phyloP scores from a whole-genome alignment of 2,797 vertebrate genomes.

The Myiotriccus ornatus region DNA sequence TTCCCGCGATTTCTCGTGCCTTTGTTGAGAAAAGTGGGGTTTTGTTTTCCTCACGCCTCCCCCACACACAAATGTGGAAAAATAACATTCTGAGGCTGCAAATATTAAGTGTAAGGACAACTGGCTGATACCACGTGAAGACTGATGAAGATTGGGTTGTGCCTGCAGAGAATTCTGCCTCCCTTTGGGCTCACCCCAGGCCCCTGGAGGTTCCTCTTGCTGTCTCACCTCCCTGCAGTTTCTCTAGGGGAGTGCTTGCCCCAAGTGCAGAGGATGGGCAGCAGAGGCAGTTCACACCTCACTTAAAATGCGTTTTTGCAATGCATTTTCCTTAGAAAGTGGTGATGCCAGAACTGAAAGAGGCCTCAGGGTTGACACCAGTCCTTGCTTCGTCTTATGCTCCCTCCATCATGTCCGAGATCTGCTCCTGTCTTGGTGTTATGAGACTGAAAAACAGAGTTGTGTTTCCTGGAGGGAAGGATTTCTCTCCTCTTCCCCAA shows the following conservation, averaged over 20 bases:
- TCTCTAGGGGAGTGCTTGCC: background rate
- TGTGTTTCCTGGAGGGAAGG: background rate
- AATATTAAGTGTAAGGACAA: background rate
- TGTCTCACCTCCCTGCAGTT: background rate
- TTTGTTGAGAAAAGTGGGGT: background rate
- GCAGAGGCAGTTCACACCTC: background rate
- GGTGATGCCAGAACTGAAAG: background rate
- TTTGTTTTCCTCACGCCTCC: background rate
- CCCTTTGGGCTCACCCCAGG: background rate
- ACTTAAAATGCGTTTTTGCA: background rate
- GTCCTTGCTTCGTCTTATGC: background rate
- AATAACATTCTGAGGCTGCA: background rate
- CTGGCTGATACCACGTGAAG: background rate
- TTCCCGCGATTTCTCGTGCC: background rate
- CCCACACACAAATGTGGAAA: background rate
- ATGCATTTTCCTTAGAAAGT: background rate
- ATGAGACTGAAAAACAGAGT: background rate
- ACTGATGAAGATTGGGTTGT: background rate
- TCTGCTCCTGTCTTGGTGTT: background rate
- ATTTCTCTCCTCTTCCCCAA: background rate
- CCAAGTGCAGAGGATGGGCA: background rate
- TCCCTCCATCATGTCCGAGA: rapidly evolving
- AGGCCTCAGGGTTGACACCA: background rate
- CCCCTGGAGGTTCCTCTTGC: background rate
- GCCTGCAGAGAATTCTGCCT: background rate